phyloP scores from a whole-genome alignment of 1,140 invertebrate species.

The Scylla paramamosain region DNA sequence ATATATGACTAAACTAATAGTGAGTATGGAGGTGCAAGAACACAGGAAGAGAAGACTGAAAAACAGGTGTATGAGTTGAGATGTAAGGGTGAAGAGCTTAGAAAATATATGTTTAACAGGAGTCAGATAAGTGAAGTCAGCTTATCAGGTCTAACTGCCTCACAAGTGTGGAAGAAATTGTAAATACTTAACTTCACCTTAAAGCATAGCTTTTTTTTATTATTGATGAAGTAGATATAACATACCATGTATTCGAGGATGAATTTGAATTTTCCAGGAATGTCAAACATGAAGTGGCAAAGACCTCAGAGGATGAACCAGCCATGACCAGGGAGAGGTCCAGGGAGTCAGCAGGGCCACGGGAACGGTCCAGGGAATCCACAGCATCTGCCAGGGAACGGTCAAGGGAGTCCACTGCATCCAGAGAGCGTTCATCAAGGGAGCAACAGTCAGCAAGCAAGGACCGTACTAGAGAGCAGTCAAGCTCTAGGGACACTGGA shows the following conservation, averaged over 20 bases:
- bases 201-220: too few species aligned
- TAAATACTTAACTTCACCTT: too few species aligned
- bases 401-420: conserved; percentile 22
- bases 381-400: conserved; percentile 19
- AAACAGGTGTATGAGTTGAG: too few species aligned
- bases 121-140: too few species aligned
- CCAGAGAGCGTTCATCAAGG: conserved; percentile 37
- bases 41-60: too few species aligned
- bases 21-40: too few species aligned
- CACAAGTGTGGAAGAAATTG: too few species aligned
- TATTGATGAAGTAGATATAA: too few species aligned
- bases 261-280: conserved; percentile 31
- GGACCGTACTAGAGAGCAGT: conserved; percentile 42
- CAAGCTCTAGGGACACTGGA: neutral
- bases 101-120: too few species aligned
- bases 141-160: too few species aligned
- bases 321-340: conserved; percentile 52
- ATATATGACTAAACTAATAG: too few species aligned
- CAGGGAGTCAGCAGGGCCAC: conserved; percentile 31
- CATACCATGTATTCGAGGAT: neutral
- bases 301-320: conserved; percentile 52
- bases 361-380: conserved; percentile 29
- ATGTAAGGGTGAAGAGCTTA: too few species aligned
- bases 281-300: conserved; percentile 53
- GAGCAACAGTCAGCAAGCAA: conserved; percentile 48